Evolutionary conservation across 1,140 invertebrate species (phyloP).

Genomic region (Globodera rostochiensis): DNA sequence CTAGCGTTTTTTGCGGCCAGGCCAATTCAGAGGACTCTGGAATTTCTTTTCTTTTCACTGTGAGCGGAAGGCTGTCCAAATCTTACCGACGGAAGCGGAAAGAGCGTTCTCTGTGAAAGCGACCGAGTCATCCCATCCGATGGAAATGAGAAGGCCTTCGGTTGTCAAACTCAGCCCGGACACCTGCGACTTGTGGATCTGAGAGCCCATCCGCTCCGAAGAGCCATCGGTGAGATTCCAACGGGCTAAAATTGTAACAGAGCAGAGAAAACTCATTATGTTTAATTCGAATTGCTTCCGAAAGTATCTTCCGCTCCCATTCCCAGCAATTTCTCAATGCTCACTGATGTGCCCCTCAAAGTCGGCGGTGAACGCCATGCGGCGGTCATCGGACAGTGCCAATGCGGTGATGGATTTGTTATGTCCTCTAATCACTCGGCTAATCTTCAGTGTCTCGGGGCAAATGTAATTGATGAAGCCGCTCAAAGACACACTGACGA

Average conservation of each 20-base stretch:
- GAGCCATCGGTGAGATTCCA: slow-evolving; percentile 81
- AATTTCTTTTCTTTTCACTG: no score
- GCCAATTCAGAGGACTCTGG: no score
- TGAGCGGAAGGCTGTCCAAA: background rate
- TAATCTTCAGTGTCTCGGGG: slow-evolving; percentile 78
- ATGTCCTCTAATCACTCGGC: slow-evolving; percentile 85
- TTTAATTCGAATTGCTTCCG: no score
- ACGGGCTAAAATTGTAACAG: slow-evolving; percentile 65
- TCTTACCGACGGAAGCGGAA: slow-evolving; percentile 33
- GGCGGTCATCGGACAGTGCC: slow-evolving; percentile 76
- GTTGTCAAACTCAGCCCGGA: slow-evolving; percentile 80
- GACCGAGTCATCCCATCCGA: slow-evolving; percentile 61
- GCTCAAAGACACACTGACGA: slow-evolving; percentile 87
- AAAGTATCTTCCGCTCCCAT: background rate
- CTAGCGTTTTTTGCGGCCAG: no score
- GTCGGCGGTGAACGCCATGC: slow-evolving; percentile 84
- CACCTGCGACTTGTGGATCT: slow-evolving; percentile 90
- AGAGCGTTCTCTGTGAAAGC: slow-evolving; percentile 48
- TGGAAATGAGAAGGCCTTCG: slow-evolving; percentile 65
- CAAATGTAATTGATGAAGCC: slow-evolving; percentile 95
- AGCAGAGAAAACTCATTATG: background rate
- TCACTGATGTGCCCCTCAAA: slow-evolving; percentile 85
- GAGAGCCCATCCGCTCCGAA: slow-evolving; percentile 74
- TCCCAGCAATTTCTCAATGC: background rate
- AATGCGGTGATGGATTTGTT: slow-evolving; percentile 97